A percentile compares a stretch with the other conserved stretches of the same genome.
Evolutionary conservation across 2,113 vertebrate genomes (phyloP).

Genomic region (Oreochromis niloticus): DNA sequence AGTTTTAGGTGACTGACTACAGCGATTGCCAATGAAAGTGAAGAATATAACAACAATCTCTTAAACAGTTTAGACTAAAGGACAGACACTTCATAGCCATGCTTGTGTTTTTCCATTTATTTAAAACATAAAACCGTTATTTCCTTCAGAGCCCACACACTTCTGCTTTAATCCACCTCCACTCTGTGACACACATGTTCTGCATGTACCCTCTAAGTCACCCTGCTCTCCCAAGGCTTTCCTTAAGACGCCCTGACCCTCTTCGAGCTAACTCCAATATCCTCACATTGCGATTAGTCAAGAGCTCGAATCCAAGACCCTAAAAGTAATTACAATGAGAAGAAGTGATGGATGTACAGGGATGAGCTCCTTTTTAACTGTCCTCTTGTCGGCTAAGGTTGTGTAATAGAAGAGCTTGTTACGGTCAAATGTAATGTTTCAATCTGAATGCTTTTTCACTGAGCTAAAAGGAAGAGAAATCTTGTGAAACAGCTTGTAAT

Average conservation of each 20-base stretch:
- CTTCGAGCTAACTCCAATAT: conserved; percentile 27
- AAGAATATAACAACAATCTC: background rate
- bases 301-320: conserved; percentile 2
- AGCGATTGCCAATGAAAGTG: background rate
- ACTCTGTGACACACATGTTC: conserved; percentile 27
- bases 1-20: background rate
- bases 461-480: background rate
- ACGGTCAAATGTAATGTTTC: background rate
- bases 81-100: background rate
- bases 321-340: conserved; percentile 27
- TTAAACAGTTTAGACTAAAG: background rate
- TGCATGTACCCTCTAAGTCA: conserved; percentile 14
- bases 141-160: conserved; percentile 6
- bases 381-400: background rate
- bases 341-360: background rate
- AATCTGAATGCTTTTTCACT: background rate
- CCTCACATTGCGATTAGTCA: conserved; percentile 38
- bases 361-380: background rate
- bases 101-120: background rate
- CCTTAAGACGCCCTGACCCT: conserved; percentile 30
- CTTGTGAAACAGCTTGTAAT: background rate
- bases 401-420: background rate
- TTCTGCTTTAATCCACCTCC: conserved; percentile 28
- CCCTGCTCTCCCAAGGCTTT: conserved; percentile 4
- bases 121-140: conserved; percentile 11